Evolutionary conservation across 2,888 invertebrate species (phyloP).

Genomic region (Hesperia comma): DNA sequence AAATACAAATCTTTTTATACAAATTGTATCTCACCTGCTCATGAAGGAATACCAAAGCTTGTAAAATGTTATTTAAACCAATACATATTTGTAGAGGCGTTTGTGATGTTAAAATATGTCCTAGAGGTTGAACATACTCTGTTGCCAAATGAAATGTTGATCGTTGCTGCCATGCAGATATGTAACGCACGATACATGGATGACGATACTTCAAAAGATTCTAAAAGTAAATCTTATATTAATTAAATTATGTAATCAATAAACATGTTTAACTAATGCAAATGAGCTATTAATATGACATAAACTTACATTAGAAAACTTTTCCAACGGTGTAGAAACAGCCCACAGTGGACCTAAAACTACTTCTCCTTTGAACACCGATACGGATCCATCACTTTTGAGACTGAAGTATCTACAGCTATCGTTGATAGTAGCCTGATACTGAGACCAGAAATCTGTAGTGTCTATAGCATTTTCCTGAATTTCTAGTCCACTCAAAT

Average conservation of each 20-base stretch:
- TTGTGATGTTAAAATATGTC: constrained; percentile 85
- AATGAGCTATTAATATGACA: not conserved
- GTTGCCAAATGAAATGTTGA: constrained; percentile 91
- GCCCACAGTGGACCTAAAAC: constrained; percentile 87
- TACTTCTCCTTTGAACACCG: constrained; percentile 90
- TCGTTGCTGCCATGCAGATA: constrained; percentile 91
- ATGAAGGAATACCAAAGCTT: constrained; percentile 92
- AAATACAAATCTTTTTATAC: too few species aligned
- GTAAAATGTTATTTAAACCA: constrained; percentile 91
- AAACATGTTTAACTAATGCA: too few species aligned
- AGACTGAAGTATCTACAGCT: constrained; percentile 80
- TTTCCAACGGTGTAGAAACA: constrained; percentile 87
- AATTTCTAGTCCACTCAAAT: constrained; percentile 88
- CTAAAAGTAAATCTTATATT: constrained; percentile 77
- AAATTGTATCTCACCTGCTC: constrained; percentile 84
- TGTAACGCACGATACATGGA: constrained; percentile 92
- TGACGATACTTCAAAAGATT: constrained; percentile 94
- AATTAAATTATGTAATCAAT: too few species aligned
- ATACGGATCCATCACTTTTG: constrained; percentile 85
- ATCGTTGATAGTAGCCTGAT: constrained; percentile 85
- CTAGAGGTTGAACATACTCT: constrained; percentile 91
- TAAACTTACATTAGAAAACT: constrained; percentile 88
- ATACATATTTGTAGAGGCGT: constrained; percentile 92
- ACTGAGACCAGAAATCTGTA: constrained; percentile 91
- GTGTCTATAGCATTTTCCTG: constrained; percentile 90